Evolutionary conservation across 2,888 invertebrate genomes (phyloP).

Genomic region (Yponomeuta malinellus): DNA sequence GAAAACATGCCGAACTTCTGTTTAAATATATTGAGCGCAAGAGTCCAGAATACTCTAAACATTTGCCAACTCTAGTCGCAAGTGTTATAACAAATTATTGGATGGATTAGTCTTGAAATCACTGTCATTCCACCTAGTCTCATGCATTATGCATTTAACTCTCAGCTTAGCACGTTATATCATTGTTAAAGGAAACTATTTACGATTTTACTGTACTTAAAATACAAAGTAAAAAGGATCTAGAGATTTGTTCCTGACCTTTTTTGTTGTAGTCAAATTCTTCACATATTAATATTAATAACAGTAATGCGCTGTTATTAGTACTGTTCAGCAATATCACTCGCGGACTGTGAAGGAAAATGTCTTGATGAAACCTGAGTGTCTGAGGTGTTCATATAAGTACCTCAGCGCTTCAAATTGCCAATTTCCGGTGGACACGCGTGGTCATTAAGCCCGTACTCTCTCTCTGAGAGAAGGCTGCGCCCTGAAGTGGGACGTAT

Average conservation of each 20-base stretch:
- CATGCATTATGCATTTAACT: background rate
- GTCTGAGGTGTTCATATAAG: too few species aligned
- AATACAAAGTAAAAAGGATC: too few species aligned
- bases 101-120: background rate
- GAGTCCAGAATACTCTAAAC: background rate
- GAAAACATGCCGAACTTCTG: background rate
- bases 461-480: too few species aligned
- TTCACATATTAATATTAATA: background rate
- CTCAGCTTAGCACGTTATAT: background rate
- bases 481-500: too few species aligned
- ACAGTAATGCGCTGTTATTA: background rate
- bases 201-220: background rate
- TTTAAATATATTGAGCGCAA: background rate
- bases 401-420: too few species aligned
- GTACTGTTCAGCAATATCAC: too few species aligned
- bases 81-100: background rate
- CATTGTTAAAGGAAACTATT: background rate
- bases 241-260: too few species aligned
- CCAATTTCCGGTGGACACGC: too few species aligned
- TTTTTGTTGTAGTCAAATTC: too few species aligned
- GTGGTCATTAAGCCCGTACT: too few species aligned
- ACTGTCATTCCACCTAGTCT: background rate
- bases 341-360: too few species aligned
- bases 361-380: too few species aligned
- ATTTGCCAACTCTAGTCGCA: constrained; percentile 1